Conservation (phyloP, 2,797 vertebrate species). For the Hafferia zeledoni region DNA sequence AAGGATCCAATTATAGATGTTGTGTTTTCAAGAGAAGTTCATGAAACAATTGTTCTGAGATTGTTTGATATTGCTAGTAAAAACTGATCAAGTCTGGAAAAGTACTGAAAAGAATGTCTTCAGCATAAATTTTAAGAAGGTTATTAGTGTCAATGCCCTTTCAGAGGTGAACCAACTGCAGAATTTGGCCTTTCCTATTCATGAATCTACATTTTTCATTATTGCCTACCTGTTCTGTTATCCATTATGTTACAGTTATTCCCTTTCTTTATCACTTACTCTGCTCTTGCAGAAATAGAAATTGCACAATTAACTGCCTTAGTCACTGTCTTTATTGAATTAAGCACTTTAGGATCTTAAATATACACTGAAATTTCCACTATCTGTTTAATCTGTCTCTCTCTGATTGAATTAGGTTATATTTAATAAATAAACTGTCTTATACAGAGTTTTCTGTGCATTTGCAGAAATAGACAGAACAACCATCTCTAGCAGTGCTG, state of each 20-base stretch:
- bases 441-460: background rate
- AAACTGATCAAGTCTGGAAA: background rate
- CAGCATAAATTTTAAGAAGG: background rate
- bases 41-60: background rate
- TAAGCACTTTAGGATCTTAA: background rate
- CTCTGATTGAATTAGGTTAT: background rate
- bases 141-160: background rate
- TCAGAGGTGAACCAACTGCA: background rate
- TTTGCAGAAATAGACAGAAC: background rate
- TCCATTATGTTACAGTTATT: background rate
- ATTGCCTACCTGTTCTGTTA: background rate
- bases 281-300: background rate
- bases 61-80: background rate
- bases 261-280: background rate
- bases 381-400: background rate
- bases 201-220: conserved; percentile 11
- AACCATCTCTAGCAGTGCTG: background rate
- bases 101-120: background rate
- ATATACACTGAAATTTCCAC: background rate
- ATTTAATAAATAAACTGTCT: background rate
- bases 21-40: background rate
- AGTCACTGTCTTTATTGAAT: background rate
- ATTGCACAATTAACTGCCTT: background rate
- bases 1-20: background rate
- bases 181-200: background rate